Evolutionary conservation across 2,888 invertebrate genomes (phyloP).

Genomic region (Cataglyphis albicans): DNA sequence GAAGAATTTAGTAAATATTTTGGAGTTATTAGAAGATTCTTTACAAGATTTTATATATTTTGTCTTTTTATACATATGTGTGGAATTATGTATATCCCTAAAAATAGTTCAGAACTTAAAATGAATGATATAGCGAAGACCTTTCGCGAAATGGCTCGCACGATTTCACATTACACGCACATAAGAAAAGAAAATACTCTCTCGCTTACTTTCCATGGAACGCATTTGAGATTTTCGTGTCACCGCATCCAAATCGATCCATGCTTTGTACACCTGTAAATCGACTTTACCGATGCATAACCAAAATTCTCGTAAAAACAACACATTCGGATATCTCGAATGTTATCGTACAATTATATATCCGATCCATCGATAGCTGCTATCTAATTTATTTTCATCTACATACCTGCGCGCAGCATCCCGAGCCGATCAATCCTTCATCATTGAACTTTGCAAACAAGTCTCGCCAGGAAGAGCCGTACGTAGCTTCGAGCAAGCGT

Average conservation of each 20-base stretch:
- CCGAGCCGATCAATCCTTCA: constrained; percentile 86
- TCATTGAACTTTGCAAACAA: constrained; percentile 83
- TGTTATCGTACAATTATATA: background rate
- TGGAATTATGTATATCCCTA: background rate
- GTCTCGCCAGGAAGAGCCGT: constrained; percentile 83
- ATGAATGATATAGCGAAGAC: background rate
- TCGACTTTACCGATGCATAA: background rate
- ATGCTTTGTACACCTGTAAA: constrained; percentile 82
- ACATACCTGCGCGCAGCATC: constrained; percentile 87
- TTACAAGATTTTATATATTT: background rate
- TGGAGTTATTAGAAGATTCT: background rate
- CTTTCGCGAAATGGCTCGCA: background rate
- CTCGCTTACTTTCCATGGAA: constrained; percentile 69
- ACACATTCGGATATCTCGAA: background rate
- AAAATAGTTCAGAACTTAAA: background rate
- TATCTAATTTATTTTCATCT: background rate
- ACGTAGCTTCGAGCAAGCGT: constrained; percentile 79
- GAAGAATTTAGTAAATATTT: background rate
- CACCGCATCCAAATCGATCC: constrained; percentile 73
- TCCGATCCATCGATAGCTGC: background rate
- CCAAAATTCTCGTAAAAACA: background rate
- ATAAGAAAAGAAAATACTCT: constrained; percentile 27
- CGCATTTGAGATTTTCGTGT: constrained; percentile 49
- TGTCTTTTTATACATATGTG: background rate
- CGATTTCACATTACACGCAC: constrained; percentile 1